A percentile compares a stretch with the other conserved stretches of the same genome.
phyloP scores from a whole-genome alignment of 2,797 vertebrate species.

The Falco berigora region DNA sequence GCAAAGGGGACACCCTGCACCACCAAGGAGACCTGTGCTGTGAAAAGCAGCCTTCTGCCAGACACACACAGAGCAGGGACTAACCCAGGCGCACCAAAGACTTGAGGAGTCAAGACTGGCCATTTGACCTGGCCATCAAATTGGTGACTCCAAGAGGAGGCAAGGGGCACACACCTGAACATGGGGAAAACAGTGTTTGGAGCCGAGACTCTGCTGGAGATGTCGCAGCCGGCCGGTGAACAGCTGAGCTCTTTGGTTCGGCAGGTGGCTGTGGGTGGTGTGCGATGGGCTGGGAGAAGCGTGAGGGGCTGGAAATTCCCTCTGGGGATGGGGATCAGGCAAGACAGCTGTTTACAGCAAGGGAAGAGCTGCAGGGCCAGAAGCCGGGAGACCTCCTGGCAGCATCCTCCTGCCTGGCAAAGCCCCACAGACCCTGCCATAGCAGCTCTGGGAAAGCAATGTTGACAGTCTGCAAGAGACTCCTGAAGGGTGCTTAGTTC shows the following conservation, averaged over 20 bases:
- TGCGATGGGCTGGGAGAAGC: not conserved
- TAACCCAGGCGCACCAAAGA: not conserved
- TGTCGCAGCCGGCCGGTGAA: fast-evolving
- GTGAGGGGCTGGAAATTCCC: not conserved
- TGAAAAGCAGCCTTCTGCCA: not conserved
- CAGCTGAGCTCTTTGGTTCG: not conserved
- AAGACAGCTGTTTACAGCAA: not conserved
- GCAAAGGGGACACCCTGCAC: not conserved
- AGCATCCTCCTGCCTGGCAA: not conserved
- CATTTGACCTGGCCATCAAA: not conserved
- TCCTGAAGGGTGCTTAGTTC: not conserved
- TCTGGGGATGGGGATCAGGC: not conserved
- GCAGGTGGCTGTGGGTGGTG: not conserved
- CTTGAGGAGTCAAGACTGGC: not conserved
- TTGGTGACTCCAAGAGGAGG: not conserved
- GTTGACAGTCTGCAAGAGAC: not conserved
- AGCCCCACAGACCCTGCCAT: not conserved
- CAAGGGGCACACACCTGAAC: not conserved
- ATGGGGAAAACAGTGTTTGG: not conserved
- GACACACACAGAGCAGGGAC: not conserved
- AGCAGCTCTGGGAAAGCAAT: not conserved
- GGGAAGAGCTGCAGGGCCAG: not conserved
- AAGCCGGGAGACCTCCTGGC: fast-evolving
- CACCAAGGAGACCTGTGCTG: fast-evolving
- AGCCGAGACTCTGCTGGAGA: not conserved